Conservation (phyloP, 1,140 invertebrate species). For the Sinonovacula constricta region DNA sequence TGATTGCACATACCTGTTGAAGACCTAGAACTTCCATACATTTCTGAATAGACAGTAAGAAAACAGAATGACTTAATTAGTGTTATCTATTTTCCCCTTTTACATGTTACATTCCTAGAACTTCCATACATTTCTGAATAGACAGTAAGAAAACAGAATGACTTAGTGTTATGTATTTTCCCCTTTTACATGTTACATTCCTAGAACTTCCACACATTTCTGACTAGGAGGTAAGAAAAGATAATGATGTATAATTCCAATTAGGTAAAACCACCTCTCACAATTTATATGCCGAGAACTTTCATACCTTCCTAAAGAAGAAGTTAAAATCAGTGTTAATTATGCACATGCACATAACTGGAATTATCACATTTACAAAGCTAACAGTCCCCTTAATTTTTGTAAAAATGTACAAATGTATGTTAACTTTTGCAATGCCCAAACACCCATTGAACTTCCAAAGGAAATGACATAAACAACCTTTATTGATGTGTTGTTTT, state of each 20-base stretch:
- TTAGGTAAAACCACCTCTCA: neutral
- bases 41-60: conserved; percentile 14
- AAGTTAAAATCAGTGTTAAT: too few species aligned
- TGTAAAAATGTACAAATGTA: too few species aligned
- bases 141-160: neutral
- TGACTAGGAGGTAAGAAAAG: neutral
- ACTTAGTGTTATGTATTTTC: neutral
- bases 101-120: neutral
- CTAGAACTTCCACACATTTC: neutral
- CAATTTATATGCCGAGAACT: neutral
- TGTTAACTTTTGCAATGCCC: too few species aligned
- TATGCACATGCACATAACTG: too few species aligned
- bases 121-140: neutral
- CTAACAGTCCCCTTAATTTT: too few species aligned
- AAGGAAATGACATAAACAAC: too few species aligned
- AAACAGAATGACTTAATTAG: neutral
- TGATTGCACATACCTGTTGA: conserved; percentile 31
- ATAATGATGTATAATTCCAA: neutral
- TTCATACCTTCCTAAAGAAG: neutral
- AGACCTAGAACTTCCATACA: conserved; percentile 42
- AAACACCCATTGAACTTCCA: too few species aligned
- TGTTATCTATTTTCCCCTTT: neutral
- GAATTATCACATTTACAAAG: too few species aligned
- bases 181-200: neutral
- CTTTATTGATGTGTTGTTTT: too few species aligned